Conservation (phyloP, 2,888 invertebrate species). For the Standfussiana lucernea region DNA sequence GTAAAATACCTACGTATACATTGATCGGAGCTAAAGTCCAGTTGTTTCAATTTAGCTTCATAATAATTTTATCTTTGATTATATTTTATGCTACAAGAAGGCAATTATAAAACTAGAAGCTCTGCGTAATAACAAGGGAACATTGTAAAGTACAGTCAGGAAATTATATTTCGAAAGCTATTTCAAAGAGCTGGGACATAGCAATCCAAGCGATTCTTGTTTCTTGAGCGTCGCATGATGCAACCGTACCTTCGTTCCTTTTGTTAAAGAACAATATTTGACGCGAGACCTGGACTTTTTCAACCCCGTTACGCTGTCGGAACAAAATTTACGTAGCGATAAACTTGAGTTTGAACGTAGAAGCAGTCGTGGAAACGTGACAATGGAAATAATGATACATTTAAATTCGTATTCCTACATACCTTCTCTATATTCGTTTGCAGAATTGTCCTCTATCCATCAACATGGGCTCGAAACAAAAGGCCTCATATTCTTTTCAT, state of each 20-base stretch:
- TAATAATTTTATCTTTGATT: conserved; percentile 28
- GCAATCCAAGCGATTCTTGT: conserved; percentile 54
- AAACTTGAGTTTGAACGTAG: conserved; percentile 19
- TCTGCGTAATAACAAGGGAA: conserved; percentile 54
- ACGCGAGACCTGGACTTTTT: conserved; percentile 43
- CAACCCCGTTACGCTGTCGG: conserved; percentile 34
- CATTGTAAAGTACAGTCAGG: conserved; percentile 58
- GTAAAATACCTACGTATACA: conserved; percentile 6
- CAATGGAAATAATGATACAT: conserved; percentile 27
- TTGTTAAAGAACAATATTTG: conserved; percentile 52
- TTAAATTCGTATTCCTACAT: conserved; percentile 9
- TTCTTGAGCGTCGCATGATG: conserved; percentile 50
- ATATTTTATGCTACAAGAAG: neutral
- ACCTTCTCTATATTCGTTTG: neutral
- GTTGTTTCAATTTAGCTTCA: conserved; percentile 15
- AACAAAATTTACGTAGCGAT: conserved; percentile 43
- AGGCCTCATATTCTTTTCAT: conserved; percentile 72
- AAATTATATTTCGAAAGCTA: conserved; percentile 64
- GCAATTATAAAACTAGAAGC: conserved; percentile 18
- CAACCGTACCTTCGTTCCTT: conserved; percentile 51
- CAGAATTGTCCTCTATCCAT: neutral
- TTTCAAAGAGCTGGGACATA: conserved; percentile 61
- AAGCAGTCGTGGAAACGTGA: conserved; percentile 12
- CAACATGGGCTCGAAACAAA: conserved; percentile 42
- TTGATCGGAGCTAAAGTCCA: conserved; percentile 20